A percentile compares a stretch with the other conserved stretches of the same genome.
These are phyloP conservation scores for Oncorhynchus tshawytscha DNA, from an alignment of 2,113 vertebrate genomes.

Conservation along the genomic window DNA sequence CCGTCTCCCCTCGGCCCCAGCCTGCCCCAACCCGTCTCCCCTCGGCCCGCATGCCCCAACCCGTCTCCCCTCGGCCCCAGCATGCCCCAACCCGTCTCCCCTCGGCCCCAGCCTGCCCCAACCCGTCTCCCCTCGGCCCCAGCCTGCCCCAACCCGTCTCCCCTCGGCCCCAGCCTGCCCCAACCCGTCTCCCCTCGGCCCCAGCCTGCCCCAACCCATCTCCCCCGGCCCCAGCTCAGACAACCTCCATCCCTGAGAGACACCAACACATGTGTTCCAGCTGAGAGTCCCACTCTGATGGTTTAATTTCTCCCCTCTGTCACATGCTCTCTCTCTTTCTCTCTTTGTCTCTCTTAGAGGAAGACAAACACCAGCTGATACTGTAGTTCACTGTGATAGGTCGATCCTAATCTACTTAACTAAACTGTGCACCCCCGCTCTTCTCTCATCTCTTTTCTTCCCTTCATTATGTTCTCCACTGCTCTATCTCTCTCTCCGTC, in stretches of 20 bases:
- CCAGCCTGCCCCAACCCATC: too few species aligned
- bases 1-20: too few species aligned
- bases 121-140: too few species aligned
- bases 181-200: too few species aligned
- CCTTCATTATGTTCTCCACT: constrained; percentile 21
- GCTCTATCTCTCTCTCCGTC: constrained; percentile 33
- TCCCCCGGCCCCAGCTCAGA: too few species aligned
- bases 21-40: too few species aligned
- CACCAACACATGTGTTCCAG: constrained; percentile 60
- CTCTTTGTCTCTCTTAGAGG: constrained; percentile 50
- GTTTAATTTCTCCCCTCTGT: constrained; percentile 66
- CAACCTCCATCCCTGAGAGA: constrained; percentile 8
- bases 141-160: too few species aligned
- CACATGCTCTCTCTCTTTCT: too few species aligned
- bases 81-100: too few species aligned
- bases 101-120: too few species aligned
- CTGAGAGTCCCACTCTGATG: constrained; percentile 63
- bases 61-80: too few species aligned
- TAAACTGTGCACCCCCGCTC: constrained; percentile 64
- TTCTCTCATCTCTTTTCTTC: constrained; percentile 40
- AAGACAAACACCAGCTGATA: constrained; percentile 74
- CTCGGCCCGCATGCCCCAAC: too few species aligned
- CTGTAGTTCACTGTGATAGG: constrained; percentile 79
- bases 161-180: neutral
- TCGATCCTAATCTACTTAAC: constrained; percentile 73